Evolutionary conservation across 2,113 vertebrate genomes (phyloP), one percentile per base, ranked within the genome.

Genomic region (Callospermophilus lateralis): DNA sequence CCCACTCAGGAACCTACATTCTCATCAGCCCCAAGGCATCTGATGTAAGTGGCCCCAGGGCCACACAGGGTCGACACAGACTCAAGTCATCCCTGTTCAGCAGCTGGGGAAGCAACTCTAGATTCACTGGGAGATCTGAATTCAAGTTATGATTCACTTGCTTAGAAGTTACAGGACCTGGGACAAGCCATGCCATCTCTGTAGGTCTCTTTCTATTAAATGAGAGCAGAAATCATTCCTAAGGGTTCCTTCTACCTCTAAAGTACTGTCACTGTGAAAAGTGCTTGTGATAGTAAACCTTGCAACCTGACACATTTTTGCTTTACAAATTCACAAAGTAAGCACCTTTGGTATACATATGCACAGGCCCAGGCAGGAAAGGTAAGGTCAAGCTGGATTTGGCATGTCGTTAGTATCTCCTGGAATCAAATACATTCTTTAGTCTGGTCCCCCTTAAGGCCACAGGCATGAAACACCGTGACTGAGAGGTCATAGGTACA

Each of bases 331-430:
- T 85, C 45, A 81, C 68, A 2, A 63, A 89, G 85, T 39, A 24
- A 72, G 79, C 9, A 12, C 39, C 55, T 89, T 63, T 13, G 1
- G 19, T 74, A 15, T 37, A 17, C 20, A 48, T 32, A 39, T 26
- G 22, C 26, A 32, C 16, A 45, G 65, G 22, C 28, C 48, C 0
- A 6, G 61, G 48, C 10, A n/a, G 8, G 68, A 92, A 17, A 32
- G 13, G 7, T 51, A 51, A 51, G 48, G 48, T 51, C 48, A 51
- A 51, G 48, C 48, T 13, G 12, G 48, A 51, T 12, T 32, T 61
- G 26, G 77, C 0, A 32, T 5, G 0, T 5, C 48, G 28, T n/a
- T 61, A 61, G 8, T 8, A 65, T 8, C 12, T 3, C 11, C 0
- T 4, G 15, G 65, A 55, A 65, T 48, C 3, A 12, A 30, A 77